phyloP scores from a whole-genome alignment of 2,888 invertebrate species.

The Chrysotoxum bicinctum region DNA sequence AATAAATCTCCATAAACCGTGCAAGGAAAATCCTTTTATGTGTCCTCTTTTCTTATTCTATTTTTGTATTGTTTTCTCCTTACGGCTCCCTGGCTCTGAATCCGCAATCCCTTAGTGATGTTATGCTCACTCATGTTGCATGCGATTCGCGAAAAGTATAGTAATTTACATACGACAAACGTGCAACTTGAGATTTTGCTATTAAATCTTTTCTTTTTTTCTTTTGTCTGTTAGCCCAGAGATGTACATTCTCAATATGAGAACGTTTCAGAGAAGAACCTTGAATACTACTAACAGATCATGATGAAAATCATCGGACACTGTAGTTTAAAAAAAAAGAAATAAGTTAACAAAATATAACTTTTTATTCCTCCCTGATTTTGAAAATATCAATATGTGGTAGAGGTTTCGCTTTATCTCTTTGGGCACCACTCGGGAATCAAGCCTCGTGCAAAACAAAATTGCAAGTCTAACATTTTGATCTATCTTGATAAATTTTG shows the following conservation, averaged over 20 bases:
- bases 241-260: slow-evolving; percentile 47
- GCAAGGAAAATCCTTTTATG: slow-evolving; percentile 61
- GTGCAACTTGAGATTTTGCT: slow-evolving; percentile 58
- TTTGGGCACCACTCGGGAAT: too few relatives aligned
- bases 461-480: too few relatives aligned
- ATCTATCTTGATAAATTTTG: too few relatives aligned
- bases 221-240: not conserved
- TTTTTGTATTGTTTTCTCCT: not conserved
- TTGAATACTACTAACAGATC: not conserved
- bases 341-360: too few relatives aligned
- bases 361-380: too few relatives aligned
- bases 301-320: slow-evolving; percentile 6
- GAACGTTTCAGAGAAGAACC: not conserved
- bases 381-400: too few relatives aligned
- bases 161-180: slow-evolving; percentile 69
- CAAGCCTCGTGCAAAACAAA: too few relatives aligned
- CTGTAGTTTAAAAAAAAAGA: too few relatives aligned
- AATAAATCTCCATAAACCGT: slow-evolving; percentile 71
- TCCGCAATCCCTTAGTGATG: not conserved
- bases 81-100: not conserved
- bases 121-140: slow-evolving; percentile 26
- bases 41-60: slow-evolving; percentile 53
- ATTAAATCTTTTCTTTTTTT: slow-evolving; percentile 55
- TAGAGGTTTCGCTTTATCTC: too few relatives aligned
- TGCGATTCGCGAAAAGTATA: slow-evolving; percentile 45